These are phyloP conservation scores for Pogonomyrmex californicus DNA, from an alignment of 1,140 invertebrate genomes.

Conservation along the genomic window DNA sequence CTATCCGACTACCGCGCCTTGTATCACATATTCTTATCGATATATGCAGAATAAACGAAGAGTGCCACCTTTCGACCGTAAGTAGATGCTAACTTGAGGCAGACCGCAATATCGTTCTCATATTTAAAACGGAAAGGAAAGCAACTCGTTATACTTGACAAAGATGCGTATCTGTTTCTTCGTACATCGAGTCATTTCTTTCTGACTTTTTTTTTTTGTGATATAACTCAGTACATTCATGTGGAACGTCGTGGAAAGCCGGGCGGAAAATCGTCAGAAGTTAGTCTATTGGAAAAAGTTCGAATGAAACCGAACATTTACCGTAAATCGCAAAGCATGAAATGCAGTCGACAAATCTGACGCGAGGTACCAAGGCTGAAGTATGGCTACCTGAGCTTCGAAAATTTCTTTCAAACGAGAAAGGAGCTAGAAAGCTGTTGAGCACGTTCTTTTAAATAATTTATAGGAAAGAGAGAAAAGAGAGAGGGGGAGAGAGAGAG, in stretches of 20 bases:
- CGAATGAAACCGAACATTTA: not conserved
- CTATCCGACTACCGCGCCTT: not conserved
- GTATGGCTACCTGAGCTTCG: not conserved
- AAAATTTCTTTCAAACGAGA: not conserved
- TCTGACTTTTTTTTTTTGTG: not conserved
- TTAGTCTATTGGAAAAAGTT: conserved; percentile 7
- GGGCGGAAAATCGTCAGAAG: not conserved
- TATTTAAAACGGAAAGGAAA: not conserved
- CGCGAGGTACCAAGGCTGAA: not conserved
- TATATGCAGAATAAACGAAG: not conserved
- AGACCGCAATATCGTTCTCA: not conserved
- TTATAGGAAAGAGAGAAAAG: not conserved
- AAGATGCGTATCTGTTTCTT: not conserved
- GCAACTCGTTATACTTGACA: not conserved
- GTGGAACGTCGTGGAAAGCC: conserved; percentile 16
- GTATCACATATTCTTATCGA: not conserved
- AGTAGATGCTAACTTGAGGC: not conserved
- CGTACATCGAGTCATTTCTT: not conserved
- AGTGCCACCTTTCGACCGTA: not conserved
- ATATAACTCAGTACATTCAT: conserved; percentile 12
- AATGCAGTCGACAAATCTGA: conserved; percentile 1
- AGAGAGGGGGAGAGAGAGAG: no score
- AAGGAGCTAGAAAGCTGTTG: no score
- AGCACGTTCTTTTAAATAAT: conserved; percentile 2
- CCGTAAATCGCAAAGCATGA: not conserved